These are phyloP conservation scores for Caenorhabditis japonica DNA, from an alignment of 2,888 invertebrate genomes.

Conservation along the genomic window DNA sequence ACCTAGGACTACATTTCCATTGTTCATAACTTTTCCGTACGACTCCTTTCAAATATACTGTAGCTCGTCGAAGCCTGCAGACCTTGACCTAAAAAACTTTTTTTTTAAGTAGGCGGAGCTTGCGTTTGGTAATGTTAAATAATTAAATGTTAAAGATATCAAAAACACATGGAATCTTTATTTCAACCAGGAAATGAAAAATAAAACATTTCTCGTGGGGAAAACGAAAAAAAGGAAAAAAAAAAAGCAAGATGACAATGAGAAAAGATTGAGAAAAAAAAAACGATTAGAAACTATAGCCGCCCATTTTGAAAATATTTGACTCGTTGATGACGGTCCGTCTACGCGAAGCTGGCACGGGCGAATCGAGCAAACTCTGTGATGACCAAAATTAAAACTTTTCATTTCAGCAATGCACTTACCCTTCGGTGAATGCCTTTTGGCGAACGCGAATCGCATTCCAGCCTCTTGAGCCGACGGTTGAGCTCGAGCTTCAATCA, in stretches of 20 bases:
- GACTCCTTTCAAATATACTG: no score
- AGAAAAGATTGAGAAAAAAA: slow-evolving; percentile 24
- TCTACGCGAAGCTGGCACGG: slow-evolving; percentile 48
- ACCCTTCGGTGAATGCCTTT: slow-evolving; percentile 43
- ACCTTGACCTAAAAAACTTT: no score
- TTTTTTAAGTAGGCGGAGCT: no score
- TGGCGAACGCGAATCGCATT: slow-evolving; percentile 53
- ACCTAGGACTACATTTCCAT: no score
- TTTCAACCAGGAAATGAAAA: slow-evolving; percentile 13
- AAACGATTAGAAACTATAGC: slow-evolving; percentile 23
- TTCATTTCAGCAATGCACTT: no score
- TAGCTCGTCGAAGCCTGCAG: no score
- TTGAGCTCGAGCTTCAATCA: slow-evolving; percentile 38
- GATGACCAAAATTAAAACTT: not conserved
- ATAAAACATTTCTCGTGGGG: no score
- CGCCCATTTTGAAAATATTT: slow-evolving; percentile 51
- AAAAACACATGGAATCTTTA: slow-evolving; percentile 41
- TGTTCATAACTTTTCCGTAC: no score
- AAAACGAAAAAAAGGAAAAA: slow-evolving; percentile 16
- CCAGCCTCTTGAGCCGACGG: slow-evolving; percentile 37
- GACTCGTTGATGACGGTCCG: slow-evolving; percentile 36
- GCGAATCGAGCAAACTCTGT: slow-evolving; percentile 54
- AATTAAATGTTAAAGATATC: no score
- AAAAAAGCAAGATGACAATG: not conserved
- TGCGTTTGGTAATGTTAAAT: no score